Evolutionary conservation across 2,888 invertebrate species (phyloP), one percentile per base, ranked within the genome.

Genomic region (Petrophora chlorosata): DNA sequence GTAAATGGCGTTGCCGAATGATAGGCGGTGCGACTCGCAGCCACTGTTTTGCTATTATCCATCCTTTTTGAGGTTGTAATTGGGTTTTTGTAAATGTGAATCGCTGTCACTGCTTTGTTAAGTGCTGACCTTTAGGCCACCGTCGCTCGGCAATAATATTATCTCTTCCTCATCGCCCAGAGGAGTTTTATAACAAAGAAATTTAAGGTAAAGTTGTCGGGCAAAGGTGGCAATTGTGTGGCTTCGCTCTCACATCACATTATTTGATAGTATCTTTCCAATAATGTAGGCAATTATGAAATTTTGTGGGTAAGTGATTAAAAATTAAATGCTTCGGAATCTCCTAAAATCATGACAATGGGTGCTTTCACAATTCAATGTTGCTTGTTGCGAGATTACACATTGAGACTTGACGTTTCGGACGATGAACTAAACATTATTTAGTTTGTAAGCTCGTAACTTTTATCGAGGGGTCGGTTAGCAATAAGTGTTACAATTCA

Each of bases 401-500:
- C 26, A 57, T 58, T 65, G 77, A 80, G 73, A 72, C 76, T 79
- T 25, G 38, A 57, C 46, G 46, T 50, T 53, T 65, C 23, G 49
- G 59, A 57, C 58, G 29, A 61, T 53, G 30, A 55, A 56, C 56
- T 53, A 53, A 52, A 61, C n/a, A 53, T 61, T 63, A 64, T 66
- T 63, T 61, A 60, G 61, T 63, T 56, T 53, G 17, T 69, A 63
- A 65, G 66, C 62, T 66, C 60, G 70, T 70, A 69, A 63, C n/a
- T 68, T 66, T 60, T 63, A 71, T 68, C 56, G 63, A 66, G 69
- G 34, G 66, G 65, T 59, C 73, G 71, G 70, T 65, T 80, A 77
- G 69, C 43, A 10, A 42, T 85, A 84, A 85, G 82, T 82, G 82
- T 85, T 85, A 78, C 71, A 72, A 64, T 54, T 57, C 76, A 76